Conservation (phyloP, 2,113 vertebrate genomes). For the Struthio camelus region DNA sequence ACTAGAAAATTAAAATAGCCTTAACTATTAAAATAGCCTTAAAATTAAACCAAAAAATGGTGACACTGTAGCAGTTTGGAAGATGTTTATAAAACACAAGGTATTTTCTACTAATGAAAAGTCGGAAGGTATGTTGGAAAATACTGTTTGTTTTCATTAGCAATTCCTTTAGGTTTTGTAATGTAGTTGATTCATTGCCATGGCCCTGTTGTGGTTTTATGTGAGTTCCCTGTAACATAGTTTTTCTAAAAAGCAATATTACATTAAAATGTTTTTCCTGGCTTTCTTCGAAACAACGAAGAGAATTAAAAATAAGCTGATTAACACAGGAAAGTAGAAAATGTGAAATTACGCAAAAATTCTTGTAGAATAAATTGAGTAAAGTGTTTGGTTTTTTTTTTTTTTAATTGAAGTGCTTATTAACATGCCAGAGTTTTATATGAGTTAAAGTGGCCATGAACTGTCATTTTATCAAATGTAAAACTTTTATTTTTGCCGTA, state of each 20-base stretch:
- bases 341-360: slow-evolving; percentile 5
- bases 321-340: slow-evolving; percentile 51
- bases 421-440: neutral
- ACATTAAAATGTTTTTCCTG: slow-evolving; percentile 51
- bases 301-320: slow-evolving; percentile 49
- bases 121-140: slow-evolving; percentile 14
- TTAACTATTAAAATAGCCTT: slow-evolving; percentile 37
- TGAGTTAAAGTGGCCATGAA: slow-evolving; percentile 1
- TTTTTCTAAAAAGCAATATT: slow-evolving; percentile 48
- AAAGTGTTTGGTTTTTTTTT: neutral
- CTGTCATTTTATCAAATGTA: neutral
- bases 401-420: slow-evolving; percentile 3
- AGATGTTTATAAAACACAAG: slow-evolving; percentile 51
- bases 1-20: slow-evolving; percentile 5
- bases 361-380: neutral
- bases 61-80: slow-evolving; percentile 38
- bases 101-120: slow-evolving; percentile 42
- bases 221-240: slow-evolving; percentile 16
- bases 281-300: slow-evolving; percentile 58
- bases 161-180: slow-evolving; percentile 60
- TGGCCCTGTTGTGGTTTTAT: neutral
- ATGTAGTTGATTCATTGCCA: slow-evolving; percentile 48
- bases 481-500: slow-evolving; percentile 9
- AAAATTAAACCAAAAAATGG: neutral
- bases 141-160: slow-evolving; percentile 66